These are phyloP conservation scores for Epinotia brunnichana DNA, from an alignment of 2,888 invertebrate genomes.

Conservation along the genomic window DNA sequence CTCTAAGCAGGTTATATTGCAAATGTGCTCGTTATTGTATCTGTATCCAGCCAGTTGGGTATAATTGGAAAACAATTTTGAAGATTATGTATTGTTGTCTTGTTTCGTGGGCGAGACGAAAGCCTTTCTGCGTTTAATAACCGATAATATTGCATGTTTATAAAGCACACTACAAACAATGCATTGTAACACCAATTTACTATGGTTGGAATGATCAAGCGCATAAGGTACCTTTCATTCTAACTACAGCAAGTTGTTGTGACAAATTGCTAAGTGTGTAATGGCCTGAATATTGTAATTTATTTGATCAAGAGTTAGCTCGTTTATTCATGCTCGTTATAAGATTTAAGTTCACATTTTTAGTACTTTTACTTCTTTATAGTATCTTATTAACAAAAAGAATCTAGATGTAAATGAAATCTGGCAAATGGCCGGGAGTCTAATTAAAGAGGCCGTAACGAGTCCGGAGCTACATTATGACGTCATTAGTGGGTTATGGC, in stretches of 20 bases:
- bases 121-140: not conserved
- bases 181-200: no score
- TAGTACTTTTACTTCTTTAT: not conserved
- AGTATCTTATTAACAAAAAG: constrained; percentile 8
- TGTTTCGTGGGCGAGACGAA: not conserved
- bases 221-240: no score
- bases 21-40: constrained; percentile 23
- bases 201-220: no score
- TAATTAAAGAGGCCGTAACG: constrained; percentile 33
- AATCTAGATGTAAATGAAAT: constrained; percentile 27
- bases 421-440: constrained; percentile 29
- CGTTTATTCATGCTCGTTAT: not conserved
- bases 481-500: constrained; percentile 28
- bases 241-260: no score
- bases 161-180: not conserved
- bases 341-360: not conserved
- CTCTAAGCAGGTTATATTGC: constrained; percentile 42
- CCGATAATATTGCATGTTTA: not conserved
- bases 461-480: constrained; percentile 32
- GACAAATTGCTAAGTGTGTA: no score
- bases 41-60: constrained; percentile 38
- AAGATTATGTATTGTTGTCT: constrained; percentile 33
- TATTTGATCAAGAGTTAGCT: not conserved
- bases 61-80: constrained; percentile 41
- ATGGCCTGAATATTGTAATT: no score